Base-by-base conservation (phyloP, 2,888 invertebrate genomes). In the Odontothrips loti region DNA sequence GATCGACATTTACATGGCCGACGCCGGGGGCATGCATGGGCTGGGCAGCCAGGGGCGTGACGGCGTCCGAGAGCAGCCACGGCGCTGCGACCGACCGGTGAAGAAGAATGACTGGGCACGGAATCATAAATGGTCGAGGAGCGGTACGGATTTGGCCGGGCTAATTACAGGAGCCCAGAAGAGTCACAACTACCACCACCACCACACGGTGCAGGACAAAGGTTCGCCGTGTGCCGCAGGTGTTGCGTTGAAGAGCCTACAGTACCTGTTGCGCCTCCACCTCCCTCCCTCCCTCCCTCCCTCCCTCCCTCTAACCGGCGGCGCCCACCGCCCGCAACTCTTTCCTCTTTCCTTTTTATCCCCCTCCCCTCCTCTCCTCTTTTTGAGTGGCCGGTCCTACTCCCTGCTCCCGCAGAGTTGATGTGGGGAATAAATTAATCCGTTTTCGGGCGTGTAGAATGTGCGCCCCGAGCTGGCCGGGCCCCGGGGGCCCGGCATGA, bases 401-500 rank as follows among this genome's bases (percentile, higher is more conserved):
- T 58, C 58, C 68, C 11, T 51, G 51, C 51, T 20, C 68, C 23
- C 23, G 23, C 68, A 8, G 68, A 75, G 58, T 58, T 58, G 58
- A 58, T 58, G n/a, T 58, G 12, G 23, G 68, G 68, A 75, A 75
- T 75, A 75, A 75, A 75, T 75, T 75, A 75, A 27, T 75, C 68
- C 68, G 68, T 27, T 27, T 43, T 27, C 68, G 68, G 23, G 68
- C 11, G 68, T 23, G 68, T 6, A 68, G 23, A 75, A 58, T 58
- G n/a, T 17, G 58, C 58, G 58, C 58, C 8, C 4, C 12, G 48
- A 9, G 48, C 48, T 9, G 48, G 15, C 10, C 8, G 34, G 34
- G 6, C 3, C 34, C 34, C 34, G 3, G 34, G 3, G 34, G 34
- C 34, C 6, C 34, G 34, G 6, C 34, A 43, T 6, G 34, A 6